These are phyloP conservation scores for Zaprionus ornatus DNA, from an alignment of 1,140 invertebrate species.

Conservation along the genomic window DNA sequence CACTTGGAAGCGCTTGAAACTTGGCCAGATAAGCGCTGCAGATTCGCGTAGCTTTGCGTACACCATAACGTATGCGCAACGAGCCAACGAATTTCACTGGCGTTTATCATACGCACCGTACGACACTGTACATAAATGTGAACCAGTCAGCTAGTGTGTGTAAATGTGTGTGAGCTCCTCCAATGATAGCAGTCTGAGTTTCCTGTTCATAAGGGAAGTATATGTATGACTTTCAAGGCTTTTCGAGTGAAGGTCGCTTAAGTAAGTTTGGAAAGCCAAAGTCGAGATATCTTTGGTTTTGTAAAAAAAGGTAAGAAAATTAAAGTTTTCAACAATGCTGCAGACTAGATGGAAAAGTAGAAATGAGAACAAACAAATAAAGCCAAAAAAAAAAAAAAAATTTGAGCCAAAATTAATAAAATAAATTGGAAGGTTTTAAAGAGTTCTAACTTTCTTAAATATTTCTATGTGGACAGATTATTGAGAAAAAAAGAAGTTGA, in stretches of 20 bases:
- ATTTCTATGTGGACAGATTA: too few species aligned
- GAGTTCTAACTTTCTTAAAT: too few species aligned
- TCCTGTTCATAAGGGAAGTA: constrained; percentile 38
- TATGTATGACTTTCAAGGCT: constrained; percentile 35
- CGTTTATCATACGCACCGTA: constrained; percentile 71
- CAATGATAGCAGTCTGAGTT: constrained; percentile 23
- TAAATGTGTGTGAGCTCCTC: not conserved
- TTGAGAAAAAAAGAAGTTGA: too few species aligned
- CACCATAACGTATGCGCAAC: constrained; percentile 73
- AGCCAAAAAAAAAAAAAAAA: too few species aligned
- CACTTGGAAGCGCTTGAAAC: constrained; percentile 72
- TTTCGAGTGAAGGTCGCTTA: constrained; percentile 40
- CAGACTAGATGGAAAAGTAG: too few species aligned
- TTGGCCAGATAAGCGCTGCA: constrained; percentile 63
- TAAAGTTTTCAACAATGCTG: constrained; percentile 4
- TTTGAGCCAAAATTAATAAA: not conserved
- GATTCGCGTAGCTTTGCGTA: constrained; percentile 36
- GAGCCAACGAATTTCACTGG: constrained; percentile 49
- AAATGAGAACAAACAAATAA: not conserved
- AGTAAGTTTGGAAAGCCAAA: constrained; percentile 33
- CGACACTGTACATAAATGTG: not conserved
- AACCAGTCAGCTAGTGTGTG: not conserved
- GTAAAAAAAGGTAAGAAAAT: constrained; percentile 10
- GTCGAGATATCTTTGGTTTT: constrained; percentile 16
- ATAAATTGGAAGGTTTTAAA: not conserved